Conservation (phyloP, 2,797 vertebrate genomes). For the Antennarius maculatus region DNA sequence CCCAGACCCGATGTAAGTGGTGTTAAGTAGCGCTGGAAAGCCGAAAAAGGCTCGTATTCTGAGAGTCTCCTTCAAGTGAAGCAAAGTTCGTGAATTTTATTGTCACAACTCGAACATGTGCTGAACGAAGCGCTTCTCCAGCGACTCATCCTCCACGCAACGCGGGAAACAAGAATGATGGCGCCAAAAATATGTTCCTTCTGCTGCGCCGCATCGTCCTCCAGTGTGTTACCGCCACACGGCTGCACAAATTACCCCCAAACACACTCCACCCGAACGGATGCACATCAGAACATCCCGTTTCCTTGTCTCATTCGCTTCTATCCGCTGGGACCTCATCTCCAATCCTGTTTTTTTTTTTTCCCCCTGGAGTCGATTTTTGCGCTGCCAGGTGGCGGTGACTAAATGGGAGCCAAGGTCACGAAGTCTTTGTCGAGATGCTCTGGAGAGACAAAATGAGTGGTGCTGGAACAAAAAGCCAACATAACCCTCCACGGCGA, state of each 20-base stretch:
- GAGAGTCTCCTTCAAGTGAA: constrained; percentile 36
- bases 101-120: constrained; percentile 37
- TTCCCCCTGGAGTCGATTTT: constrained; percentile 18
- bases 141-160: constrained; percentile 17
- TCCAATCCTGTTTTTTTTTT: neutral
- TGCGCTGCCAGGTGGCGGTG: constrained; percentile 10
- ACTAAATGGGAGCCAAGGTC: constrained; percentile 63
- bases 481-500: constrained; percentile 39
- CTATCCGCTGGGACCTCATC: constrained; percentile 40
- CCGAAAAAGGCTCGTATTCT: no score
- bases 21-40: neutral
- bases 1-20: constrained; percentile 4
- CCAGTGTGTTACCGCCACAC: constrained; percentile 13
- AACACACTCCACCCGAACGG: constrained; percentile 10
- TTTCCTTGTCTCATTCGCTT: constrained; percentile 41
- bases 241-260: neutral
- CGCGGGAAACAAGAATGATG: neutral
- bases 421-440: constrained; percentile 53
- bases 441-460: constrained; percentile 54
- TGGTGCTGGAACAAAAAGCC: constrained; percentile 60
- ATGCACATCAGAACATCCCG: constrained; percentile 44
- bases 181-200: constrained; percentile 18
- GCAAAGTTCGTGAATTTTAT: constrained; percentile 43
- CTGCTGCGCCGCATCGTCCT: neutral
- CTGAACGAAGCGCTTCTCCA: constrained; percentile 38